These are phyloP conservation scores for Corythornis vintsioides DNA, from an alignment of 2,113 vertebrate species.

Conservation along the genomic window DNA sequence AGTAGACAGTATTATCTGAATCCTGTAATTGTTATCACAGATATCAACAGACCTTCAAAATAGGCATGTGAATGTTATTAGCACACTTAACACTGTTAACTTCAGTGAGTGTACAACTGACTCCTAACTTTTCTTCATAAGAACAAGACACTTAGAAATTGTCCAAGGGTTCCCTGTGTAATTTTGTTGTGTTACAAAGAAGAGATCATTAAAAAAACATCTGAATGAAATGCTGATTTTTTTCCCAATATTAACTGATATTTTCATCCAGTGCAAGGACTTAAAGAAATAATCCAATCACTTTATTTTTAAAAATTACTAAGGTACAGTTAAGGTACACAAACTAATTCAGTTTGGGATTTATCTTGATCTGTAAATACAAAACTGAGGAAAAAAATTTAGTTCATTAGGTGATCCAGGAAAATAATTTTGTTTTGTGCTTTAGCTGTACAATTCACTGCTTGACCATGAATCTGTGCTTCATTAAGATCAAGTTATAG, in stretches of 20 bases:
- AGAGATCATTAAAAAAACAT: neutral
- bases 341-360: neutral
- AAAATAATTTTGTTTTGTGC: neutral
- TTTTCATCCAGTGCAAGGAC: neutral
- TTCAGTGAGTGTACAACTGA: neutral
- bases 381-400: neutral
- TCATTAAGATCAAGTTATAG: conserved; percentile 11
- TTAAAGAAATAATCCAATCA: neutral
- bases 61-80: neutral
- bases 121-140: neutral
- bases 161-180: neutral
- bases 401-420: neutral
- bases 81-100: neutral
- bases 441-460: neutral
- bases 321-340: neutral
- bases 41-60: neutral
- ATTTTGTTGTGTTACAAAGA: neutral
- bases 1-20: neutral
- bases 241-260: neutral
- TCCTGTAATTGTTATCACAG: neutral
- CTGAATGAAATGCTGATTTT: neutral
- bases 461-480: neutral
- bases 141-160: neutral
- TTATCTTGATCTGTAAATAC: conserved; percentile 15
- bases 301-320: neutral